Conservation (phyloP, 2,113 vertebrate genomes). For the Copsychus sechellarum region DNA sequence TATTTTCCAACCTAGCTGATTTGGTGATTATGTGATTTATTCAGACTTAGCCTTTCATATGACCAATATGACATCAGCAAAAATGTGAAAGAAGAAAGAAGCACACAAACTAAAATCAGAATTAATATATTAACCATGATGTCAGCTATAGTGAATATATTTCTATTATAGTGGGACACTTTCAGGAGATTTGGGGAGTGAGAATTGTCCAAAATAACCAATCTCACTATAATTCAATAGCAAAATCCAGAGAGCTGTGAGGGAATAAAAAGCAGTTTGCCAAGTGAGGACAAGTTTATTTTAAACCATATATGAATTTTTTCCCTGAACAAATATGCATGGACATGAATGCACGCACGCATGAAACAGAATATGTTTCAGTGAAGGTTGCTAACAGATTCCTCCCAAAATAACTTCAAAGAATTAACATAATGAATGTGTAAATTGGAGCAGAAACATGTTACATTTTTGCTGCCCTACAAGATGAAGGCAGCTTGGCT, state of each 20-base stretch:
- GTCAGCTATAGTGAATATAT: neutral
- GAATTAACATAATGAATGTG: conserved; percentile 42
- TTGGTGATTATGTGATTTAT: neutral
- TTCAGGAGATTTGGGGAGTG: neutral
- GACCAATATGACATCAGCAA: neutral
- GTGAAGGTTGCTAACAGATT: conserved; percentile 3
- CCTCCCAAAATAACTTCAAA: conserved; percentile 46
- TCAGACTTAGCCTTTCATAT: neutral
- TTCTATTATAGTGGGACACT: neutral
- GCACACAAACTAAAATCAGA: neutral
- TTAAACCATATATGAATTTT: neutral
- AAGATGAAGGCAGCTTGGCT: conserved; percentile 10
- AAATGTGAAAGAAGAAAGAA: neutral
- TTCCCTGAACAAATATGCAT: neutral
- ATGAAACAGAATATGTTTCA: neutral
- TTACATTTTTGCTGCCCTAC: conserved; percentile 17
- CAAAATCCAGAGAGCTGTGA: neutral
- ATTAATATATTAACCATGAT: neutral
- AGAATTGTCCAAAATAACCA: neutral
- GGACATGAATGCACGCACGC: neutral
- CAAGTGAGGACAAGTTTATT: neutral
- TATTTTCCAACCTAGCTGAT: neutral
- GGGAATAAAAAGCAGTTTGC: neutral
- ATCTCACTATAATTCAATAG: neutral
- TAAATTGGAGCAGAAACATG: conserved; percentile 44